Evolutionary conservation across 2,113 vertebrate genomes (phyloP).

Genomic region (Corythaixoides concolor): DNA sequence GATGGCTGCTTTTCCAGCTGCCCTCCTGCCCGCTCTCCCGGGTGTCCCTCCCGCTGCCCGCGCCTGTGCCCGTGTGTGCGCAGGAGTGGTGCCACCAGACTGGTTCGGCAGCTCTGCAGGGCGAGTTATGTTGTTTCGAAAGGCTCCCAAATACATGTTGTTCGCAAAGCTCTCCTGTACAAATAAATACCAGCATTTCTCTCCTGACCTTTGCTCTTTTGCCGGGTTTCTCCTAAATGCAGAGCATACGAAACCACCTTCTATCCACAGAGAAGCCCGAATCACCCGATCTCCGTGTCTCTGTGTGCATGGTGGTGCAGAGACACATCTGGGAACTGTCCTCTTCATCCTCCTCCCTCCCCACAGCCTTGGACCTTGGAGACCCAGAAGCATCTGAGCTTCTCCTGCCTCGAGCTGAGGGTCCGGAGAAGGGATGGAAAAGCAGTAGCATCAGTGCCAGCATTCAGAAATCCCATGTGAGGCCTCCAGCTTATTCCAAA

Average conservation of each 20-base stretch:
- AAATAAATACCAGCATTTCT: constrained; percentile 68
- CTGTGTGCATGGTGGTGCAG: too few species aligned
- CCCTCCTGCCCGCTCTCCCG: not conserved
- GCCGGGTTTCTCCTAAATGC: constrained; percentile 64
- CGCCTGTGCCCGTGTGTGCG: not conserved
- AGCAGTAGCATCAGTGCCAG: not conserved
- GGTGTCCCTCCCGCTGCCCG: not conserved
- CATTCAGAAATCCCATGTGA: not conserved
- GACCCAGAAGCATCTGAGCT: not conserved
- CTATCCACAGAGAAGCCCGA: not conserved
- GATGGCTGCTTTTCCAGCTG: not conserved
- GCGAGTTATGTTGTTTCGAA: constrained; percentile 40
- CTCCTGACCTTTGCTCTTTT: constrained; percentile 64
- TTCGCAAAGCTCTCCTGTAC: constrained; percentile 37
- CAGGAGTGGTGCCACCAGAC: constrained; percentile 32
- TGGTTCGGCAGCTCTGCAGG: constrained; percentile 62
- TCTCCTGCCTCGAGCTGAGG: not conserved
- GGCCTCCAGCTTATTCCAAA: not conserved
- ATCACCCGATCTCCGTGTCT: rapidly evolving
- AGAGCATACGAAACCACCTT: constrained; percentile 22
- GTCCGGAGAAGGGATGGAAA: not conserved
- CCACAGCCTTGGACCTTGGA: not conserved
- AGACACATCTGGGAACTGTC: not conserved
- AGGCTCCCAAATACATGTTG: constrained; percentile 58
- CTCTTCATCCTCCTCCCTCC: not conserved